Percentiles rank a stretch among this genome's conserved stretches.
Evolutionary conservation across 2,888 invertebrate species (phyloP).

Genomic region (Uropetala carovei): DNA sequence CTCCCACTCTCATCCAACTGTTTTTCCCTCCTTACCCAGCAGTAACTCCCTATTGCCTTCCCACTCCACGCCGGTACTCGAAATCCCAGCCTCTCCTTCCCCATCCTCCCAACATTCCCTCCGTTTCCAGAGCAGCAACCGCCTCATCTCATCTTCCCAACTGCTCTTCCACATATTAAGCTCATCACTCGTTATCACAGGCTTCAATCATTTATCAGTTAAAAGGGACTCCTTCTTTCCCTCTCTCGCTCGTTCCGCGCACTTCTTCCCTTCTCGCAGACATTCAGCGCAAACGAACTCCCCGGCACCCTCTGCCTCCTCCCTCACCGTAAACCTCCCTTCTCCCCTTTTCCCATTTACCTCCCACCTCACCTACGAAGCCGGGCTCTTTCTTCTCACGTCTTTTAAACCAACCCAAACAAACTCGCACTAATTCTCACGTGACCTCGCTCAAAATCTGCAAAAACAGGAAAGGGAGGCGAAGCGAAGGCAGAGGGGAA

Average conservation of each 20-base stretch:
- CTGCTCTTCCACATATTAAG: slow-evolving; percentile 55
- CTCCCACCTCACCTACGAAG: not conserved
- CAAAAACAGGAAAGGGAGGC: slow-evolving; percentile 25
- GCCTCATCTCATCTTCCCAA: slow-evolving; percentile 42
- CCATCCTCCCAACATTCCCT: not conserved
- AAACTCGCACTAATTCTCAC: slow-evolving; percentile 54
- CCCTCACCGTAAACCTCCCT: slow-evolving; percentile 13
- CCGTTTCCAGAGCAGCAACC: slow-evolving; percentile 40
- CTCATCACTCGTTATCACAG: slow-evolving; percentile 41
- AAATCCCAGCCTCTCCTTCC: not conserved
- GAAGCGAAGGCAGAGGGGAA: not conserved
- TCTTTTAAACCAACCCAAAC: slow-evolving; percentile 54
- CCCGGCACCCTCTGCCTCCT: not conserved
- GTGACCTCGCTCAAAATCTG: slow-evolving; percentile 53
- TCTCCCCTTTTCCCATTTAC: not conserved
- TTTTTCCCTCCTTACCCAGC: slow-evolving; percentile 21
- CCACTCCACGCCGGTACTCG: not conserved
- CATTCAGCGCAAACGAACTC: slow-evolving; percentile 36
- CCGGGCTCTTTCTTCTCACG: not conserved
- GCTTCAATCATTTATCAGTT: slow-evolving; percentile 55
- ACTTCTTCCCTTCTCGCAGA: not conserved
- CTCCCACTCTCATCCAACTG: not conserved
- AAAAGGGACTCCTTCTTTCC: slow-evolving; percentile 22
- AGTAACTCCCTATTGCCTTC: not conserved
- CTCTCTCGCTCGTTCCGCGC: not conserved